A percentile compares a stretch with the other conserved stretches of the same genome.
These are phyloP conservation scores for Mythimna pallens DNA, from an alignment of 2,888 invertebrate species.

Conservation along the genomic window DNA sequence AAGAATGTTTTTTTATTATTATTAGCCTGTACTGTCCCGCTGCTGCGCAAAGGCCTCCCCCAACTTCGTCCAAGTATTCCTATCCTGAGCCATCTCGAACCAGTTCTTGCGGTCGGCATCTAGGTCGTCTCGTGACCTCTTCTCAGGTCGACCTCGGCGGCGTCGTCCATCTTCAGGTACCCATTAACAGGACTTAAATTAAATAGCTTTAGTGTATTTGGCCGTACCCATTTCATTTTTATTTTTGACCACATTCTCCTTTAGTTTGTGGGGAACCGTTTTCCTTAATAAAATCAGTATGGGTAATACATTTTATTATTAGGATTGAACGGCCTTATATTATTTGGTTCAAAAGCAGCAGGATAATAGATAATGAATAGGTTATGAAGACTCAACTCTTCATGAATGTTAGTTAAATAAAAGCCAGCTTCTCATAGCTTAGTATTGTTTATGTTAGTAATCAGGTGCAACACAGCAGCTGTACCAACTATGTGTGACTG, in stretches of 20 bases:
- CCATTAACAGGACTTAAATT: neutral
- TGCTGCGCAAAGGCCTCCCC: no score
- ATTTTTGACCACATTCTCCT: neutral
- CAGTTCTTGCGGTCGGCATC: no score
- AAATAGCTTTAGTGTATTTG: neutral
- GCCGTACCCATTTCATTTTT: neutral
- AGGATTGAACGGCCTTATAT: neutral
- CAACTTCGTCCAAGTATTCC: no score
- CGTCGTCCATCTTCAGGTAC: no score
- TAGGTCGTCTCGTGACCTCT: no score
- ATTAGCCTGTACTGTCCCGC: no score
- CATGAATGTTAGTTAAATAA: neutral
- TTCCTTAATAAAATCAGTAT: no score
- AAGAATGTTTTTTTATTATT: no score
- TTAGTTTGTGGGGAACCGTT: neutral
- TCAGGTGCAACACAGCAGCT: constrained; percentile 7
- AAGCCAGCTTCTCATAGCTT: neutral
- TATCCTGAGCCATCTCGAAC: no score
- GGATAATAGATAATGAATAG: neutral
- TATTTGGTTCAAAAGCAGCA: neutral
- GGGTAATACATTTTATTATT: no score
- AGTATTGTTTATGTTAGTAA: constrained; percentile 18
- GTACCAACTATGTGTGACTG: constrained; percentile 5
- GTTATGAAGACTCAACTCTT: neutral
- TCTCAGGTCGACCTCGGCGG: no score